Conservation (phyloP, 2,113 vertebrate genomes). For the Saccopteryx leptura region DNA sequence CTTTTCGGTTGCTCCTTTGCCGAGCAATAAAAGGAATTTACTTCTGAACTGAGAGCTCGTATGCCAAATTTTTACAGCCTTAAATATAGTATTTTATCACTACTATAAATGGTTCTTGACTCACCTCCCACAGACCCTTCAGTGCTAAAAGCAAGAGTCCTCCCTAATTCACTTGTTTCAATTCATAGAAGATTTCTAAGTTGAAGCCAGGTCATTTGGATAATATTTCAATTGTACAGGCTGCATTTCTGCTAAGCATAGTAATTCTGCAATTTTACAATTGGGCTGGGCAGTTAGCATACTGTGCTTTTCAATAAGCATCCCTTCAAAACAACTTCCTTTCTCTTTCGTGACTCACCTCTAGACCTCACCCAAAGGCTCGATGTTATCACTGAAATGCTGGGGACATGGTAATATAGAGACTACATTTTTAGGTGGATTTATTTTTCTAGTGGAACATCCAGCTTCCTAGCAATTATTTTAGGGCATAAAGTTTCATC, state of each 20-base stretch:
- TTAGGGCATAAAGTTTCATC: constrained; percentile 66
- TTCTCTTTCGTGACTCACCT: constrained; percentile 39
- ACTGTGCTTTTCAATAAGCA: constrained; percentile 41
- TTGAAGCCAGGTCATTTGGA: constrained; percentile 75
- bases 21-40: constrained; percentile 78
- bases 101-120: constrained; percentile 75
- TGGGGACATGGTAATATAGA: constrained; percentile 26
- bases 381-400: constrained; percentile 34
- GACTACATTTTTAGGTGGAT: constrained; percentile 56
- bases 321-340: constrained; percentile 32
- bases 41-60: constrained; percentile 74
- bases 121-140: constrained; percentile 74
- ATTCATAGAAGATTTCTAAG: constrained; percentile 73
- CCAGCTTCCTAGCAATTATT: constrained; percentile 70
- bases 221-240: constrained; percentile 77
- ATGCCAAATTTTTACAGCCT: constrained; percentile 80
- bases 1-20: constrained; percentile 73
- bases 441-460: constrained; percentile 75
- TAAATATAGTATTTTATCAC: constrained; percentile 81
- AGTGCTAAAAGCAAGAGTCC: constrained; percentile 64
- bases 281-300: constrained; percentile 25
- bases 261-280: constrained; percentile 73
- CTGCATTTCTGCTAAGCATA: constrained; percentile 63
- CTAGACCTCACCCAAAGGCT: background rate
- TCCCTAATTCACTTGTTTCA: constrained; percentile 69